Percentiles rank a stretch among this genome's conserved stretches.
Evolutionary conservation across 2,113 vertebrate genomes (phyloP).

Genomic region (Lota lota): DNA sequence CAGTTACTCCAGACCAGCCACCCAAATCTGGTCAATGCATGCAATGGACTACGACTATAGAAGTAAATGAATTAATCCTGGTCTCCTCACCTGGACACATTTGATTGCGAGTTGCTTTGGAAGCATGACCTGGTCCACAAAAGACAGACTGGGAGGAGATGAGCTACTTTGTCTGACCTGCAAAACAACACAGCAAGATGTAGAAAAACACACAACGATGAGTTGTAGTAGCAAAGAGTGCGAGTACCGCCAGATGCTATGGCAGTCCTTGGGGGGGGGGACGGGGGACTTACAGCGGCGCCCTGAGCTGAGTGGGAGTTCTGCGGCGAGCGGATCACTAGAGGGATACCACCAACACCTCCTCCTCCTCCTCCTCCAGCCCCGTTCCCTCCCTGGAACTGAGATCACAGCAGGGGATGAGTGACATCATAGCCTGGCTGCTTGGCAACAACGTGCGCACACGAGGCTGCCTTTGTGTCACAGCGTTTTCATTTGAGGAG

Average conservation of each 20-base stretch:
- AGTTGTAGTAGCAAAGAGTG: background rate
- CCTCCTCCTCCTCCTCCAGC: conserved; percentile 48
- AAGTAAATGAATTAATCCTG: background rate
- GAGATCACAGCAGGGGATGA: conserved; percentile 25
- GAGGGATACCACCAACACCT: conserved; percentile 70
- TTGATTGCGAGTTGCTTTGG: conserved; percentile 94
- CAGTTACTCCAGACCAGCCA: background rate
- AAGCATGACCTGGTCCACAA: conserved; percentile 91
- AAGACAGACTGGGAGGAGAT: conserved; percentile 93
- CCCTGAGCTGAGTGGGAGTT: conserved; percentile 96
- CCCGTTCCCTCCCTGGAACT: conserved; percentile 97
- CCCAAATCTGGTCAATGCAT: no score
- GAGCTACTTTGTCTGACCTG: conserved; percentile 97
- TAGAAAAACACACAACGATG: no score
- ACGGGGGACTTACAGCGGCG: conserved; percentile 79
- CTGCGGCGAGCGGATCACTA: conserved; percentile 92
- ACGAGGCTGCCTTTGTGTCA: conserved; percentile 3
- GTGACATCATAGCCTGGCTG: conserved; percentile 11
- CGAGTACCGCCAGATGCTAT: background rate
- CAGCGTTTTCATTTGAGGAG: conserved; percentile 9
- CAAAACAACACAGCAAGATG: conserved; percentile 34
- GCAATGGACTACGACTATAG: background rate
- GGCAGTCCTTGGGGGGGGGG: background rate
- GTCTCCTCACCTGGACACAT: conserved; percentile 86
- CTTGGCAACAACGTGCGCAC: conserved; percentile 11